Base-by-base conservation (phyloP, 2,888 invertebrate species). In the Zygothrica quintamaculata region DNA sequence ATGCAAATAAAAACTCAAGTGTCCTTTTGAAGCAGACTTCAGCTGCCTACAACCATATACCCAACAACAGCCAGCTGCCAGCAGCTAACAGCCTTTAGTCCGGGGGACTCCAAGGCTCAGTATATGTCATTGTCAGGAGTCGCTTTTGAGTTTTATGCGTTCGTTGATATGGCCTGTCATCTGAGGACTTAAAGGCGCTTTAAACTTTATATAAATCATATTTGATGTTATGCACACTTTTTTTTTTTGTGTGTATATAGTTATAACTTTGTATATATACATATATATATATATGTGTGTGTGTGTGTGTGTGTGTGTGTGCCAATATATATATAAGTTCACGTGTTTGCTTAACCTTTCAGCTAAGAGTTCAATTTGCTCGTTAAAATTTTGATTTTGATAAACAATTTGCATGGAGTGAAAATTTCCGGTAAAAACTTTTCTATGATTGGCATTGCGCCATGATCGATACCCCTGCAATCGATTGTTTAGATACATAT, bases 1-100 rank as follows among this genome's bases (percentile, higher is more conserved):
- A 82, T 87, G 87, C 87, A 82, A 82, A 82, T 82, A 82, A 82
- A 78, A 85, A 74, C 65, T 82, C 67, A 69, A 82, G 87, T 75
- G 77, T 84, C 78, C 84, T 79, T 65, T 48, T 22, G 53, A 9
- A 16, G 25, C 48, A 12, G 46, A 12, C 31, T 25, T 16, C 56
- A 34, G 70, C 33, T 36, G 12, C 18, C 34, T 9, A 1, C 1
- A 9, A n/a, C 29, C 29, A 1, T 5, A n/a, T 5, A 29, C n/a
- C 29, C 29, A 9, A 29, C 3, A 9, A n/a, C n/a, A n/a, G n/a
- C n/a, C 56, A 34, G 70, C 33, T 36, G 12, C 18, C 34, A 5
- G 1, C 1, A 9, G 5, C 29, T 9, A 1, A 9, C 1, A 9
- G 9, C n/a, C 29, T 9, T 5, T 8, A 2, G 2, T n/a, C n/a